Base-by-base conservation (phyloP, 2,113 vertebrate genomes). In the Elgaria multicarinata region DNA sequence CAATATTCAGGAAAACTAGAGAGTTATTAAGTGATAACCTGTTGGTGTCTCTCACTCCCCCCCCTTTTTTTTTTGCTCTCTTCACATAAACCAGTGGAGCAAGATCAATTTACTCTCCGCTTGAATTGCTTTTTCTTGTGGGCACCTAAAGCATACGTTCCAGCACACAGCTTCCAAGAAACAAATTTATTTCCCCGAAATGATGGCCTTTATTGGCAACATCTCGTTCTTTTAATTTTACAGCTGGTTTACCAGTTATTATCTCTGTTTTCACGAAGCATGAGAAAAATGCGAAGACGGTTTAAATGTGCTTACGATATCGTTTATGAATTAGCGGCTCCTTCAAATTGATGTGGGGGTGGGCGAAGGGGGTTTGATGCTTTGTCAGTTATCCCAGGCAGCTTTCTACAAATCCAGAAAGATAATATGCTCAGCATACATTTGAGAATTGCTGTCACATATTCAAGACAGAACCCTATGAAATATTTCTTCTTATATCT, bases 181-280 rank as follows among this genome's bases (percentile, higher is more conserved):
- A 97, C 93, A 97, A 97, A 97, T 97, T 97, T 97, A 97, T 97
- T 97, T 97, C 97, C 94, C 95, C 95, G 96, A 97, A 97, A 97
- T 97, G 95, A 97, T 96, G 95, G 95, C 95, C 96, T 97, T 97
- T 97, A 97, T 97, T 97, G 97, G 96, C 96, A 97, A 97, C 97
- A 97, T 97, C 96, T 96, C 97, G 96, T 97, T 96, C 97, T 97
- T 97, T 97, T 97, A 97, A 97, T 97, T 97, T 97, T 97, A 97
- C 97, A 97, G 97, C 97, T 97, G 97, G 95, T 97, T 97, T 97
- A 97, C 97, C 97, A 96, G 97, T 97, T 97, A 97, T 97, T 97
- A 97, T 97, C 97, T 97, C 96, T 97, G 94, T 97, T 97, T 97
- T 97, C 96, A 96, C 94, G 96, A 96, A 96, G 96, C 96, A 97